Evolutionary conservation across 2,113 vertebrate genomes (phyloP), one percentile per base, ranked within the genome.

Genomic region (Carollia perspicillata): DNA sequence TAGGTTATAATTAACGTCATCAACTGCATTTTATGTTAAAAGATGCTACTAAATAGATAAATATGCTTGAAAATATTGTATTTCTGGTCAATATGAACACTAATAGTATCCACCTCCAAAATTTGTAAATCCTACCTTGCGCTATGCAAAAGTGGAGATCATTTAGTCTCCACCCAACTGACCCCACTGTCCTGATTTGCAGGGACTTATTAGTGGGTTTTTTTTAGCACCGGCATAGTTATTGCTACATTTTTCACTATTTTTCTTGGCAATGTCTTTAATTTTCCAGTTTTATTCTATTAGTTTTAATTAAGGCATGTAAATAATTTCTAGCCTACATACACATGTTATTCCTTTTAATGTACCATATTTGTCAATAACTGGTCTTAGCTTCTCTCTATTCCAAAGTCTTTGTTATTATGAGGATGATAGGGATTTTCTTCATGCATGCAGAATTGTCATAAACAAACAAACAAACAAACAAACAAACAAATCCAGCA

Each of bases 1-100:
- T 78, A 86, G 84, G 28, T 96, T 93, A 58, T 79, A 95, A 87
- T 87, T 93, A 94, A 94, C 28, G 71, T 58, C 47, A 92, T 87
- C 33, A 90, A 87, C 49, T 66, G 18, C 33, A 74, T 85, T 94
- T 84, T 94, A 81, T 91, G 33, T 81, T 60, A 84, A 94, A 84
- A 79, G 66, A 75, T 87, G 63, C 16, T 88, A 17, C 51, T 58
- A 79, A 60, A 81, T 77, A 30, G 33, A 47, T 77, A 96, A 63
- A 17, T 55, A 44, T 87, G 9, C 35, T 84, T 68, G 65, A 92
- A 81, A 93, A 89, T 26, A 78, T 28, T 94, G 71, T 81, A 93
- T 84, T 94, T 94, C 75, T 65, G 42, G 22, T 69, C 58, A 60
- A 30, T 60, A 47, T 35, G 16, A 90, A 11, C 5, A 75, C 42